Evolutionary conservation across 2,888 invertebrate genomes (phyloP).

Genomic region (Dioctria linearis): DNA sequence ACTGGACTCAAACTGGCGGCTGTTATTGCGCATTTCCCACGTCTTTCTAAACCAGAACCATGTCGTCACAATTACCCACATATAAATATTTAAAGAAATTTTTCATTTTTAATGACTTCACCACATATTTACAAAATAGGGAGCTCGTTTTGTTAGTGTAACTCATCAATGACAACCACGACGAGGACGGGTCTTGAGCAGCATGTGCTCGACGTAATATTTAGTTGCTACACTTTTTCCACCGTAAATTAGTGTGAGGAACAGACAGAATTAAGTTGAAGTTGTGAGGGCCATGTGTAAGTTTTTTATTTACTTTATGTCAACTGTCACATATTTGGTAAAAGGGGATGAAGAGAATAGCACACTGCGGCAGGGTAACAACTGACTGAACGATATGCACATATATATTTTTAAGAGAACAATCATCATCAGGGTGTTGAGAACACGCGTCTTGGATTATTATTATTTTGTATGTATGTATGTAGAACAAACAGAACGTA

Average conservation of each 20-base stretch:
- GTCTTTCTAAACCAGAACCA: background rate
- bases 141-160: conserved; percentile 40
- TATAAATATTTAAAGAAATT: conserved; percentile 29
- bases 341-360: background rate
- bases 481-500: background rate
- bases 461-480: background rate
- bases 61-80: conserved; percentile 1
- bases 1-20: background rate
- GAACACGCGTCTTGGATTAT: conserved; percentile 30
- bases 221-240: background rate
- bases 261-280: background rate
- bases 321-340: background rate
- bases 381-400: background rate
- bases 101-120: conserved; percentile 13
- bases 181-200: conserved; percentile 1
- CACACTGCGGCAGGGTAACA: background rate
- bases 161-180: conserved; percentile 33
- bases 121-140: conserved; percentile 32
- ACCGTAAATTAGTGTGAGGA: background rate
- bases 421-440: background rate
- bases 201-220: conserved; percentile 12
- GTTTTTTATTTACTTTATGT: conserved; percentile 28
- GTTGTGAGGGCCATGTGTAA: conserved; percentile 44
- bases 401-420: conserved; percentile 7
- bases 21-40: conserved; percentile 29